These are phyloP conservation scores for Periplaneta americana DNA, from an alignment of 1,140 invertebrate genomes.

Conservation along the genomic window DNA sequence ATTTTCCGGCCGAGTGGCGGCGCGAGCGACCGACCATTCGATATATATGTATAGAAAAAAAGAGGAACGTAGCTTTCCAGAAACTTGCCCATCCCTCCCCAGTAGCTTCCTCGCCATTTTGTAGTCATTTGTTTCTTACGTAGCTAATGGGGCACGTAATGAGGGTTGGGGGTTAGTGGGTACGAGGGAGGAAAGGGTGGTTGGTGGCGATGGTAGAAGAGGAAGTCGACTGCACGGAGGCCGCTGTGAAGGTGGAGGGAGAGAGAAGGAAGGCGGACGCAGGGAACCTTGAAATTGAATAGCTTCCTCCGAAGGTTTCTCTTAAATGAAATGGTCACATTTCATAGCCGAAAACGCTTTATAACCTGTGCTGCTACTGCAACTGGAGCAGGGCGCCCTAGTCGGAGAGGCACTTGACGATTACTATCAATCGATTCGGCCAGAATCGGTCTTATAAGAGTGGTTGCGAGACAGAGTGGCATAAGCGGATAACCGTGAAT, in stretches of 20 bases:
- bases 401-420: conserved; percentile 6
- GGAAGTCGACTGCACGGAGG: neutral
- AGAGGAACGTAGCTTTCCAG: neutral
- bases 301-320: conserved; percentile 11
- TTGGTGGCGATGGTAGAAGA: conserved; percentile 3
- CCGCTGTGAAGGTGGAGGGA: neutral
- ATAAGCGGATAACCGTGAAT: too few relatives aligned
- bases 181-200: conserved; percentile 3
- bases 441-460: neutral
- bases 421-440: conserved; percentile 14
- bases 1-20: conserved; percentile 22
- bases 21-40: conserved; percentile 15
- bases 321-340: conserved; percentile 24
- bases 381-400: neutral
- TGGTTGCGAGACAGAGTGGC: neutral
- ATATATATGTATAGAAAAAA: conserved; percentile 1
- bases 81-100: neutral
- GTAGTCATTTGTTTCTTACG: conserved; percentile 24
- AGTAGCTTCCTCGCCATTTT: conserved; percentile 17
- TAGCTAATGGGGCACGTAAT: conserved; percentile 23
- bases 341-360: conserved; percentile 24
- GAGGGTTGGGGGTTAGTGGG: conserved; percentile 14
- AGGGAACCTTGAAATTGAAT: conserved; percentile 24
- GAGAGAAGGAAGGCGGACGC: conserved; percentile 13
- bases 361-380: conserved; percentile 15